Base-by-base conservation (phyloP, 2,797 vertebrate species). In the Picus viridis region DNA sequence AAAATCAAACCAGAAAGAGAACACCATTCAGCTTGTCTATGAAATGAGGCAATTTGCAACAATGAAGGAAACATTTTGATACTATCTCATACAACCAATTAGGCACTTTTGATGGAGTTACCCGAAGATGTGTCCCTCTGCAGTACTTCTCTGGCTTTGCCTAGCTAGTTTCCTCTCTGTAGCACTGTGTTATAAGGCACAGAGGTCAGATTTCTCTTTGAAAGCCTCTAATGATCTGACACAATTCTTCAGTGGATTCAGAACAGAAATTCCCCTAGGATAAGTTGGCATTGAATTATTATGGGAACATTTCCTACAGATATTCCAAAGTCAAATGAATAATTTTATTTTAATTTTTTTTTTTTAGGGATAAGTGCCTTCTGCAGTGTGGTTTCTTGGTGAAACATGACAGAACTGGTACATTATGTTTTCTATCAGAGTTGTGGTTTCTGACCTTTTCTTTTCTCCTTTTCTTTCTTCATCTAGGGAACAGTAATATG, bases 311-410 rank as follows among this genome's bases (percentile, higher is more conserved):
- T 86, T 95, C 93, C 74, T 83, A 68, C n/a, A 83, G 65, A 93
- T 91, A 88, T 89, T 95, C 72, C 36, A 75, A 90, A 95, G 81
- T 90, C 74, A 93, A 95, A 89, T 96, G 89, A 95, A 64, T 68
- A 29, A 63, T 81, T 76, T 39, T n/a, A n/a, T n/a, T n/a, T n/a
- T n/a, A n/a, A 39, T 39, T 51, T 24, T 24, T 9, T 63, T 88
- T 69, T 90, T 89, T 80, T 57, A 69, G 51, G 14, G 20, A 15
- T 57, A 84, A 74, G 6, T 75, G 34, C 43, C 47, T 93, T 83
- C 39, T 79, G 53, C 80, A 84, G 56, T 68, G 65, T 73, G n/a
- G 30, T 80, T 65, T 82, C 51, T 84, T 84, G 81, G 64, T 92
- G 47, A 76, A 86, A 49, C 19, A 6, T 64, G 88, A 86, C 69